phyloP scores from a whole-genome alignment of 1,140 invertebrate species.

The Nomia melanderi region DNA sequence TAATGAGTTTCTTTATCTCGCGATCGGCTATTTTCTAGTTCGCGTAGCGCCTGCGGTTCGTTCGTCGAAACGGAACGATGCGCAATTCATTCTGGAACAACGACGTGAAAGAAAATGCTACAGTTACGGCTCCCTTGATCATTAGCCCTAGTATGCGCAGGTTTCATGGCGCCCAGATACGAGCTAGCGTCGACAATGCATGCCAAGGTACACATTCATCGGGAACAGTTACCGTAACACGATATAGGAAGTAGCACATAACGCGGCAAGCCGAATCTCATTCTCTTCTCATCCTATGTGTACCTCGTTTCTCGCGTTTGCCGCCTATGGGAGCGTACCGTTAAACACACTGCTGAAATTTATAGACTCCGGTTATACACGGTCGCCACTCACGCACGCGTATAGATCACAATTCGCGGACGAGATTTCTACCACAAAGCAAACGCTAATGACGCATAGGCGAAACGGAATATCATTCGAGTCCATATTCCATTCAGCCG shows the following conservation, averaged over 20 bases:
- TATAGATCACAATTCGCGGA: not conserved
- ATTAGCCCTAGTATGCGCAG: not conserved
- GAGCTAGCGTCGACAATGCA: conserved; percentile 6
- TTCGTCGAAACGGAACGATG: not conserved
- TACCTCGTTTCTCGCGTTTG: conserved; percentile 13
- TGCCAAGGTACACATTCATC: conserved; percentile 30
- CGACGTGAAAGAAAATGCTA: not conserved
- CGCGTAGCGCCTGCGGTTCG: no score
- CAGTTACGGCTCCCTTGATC: conserved; percentile 3
- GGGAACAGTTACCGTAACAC: conserved; percentile 18
- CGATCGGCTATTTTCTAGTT: no score
- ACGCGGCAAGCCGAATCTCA: conserved; percentile 8
- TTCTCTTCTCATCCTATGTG: conserved; percentile 19
- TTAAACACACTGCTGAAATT: conserved; percentile 54
- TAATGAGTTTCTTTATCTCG: no score
- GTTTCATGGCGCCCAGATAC: conserved; percentile 7
- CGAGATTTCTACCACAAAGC: not conserved
- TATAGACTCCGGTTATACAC: not conserved
- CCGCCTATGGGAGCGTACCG: not conserved
- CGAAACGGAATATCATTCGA: not conserved
- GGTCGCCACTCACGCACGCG: no score
- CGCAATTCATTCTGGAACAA: not conserved
- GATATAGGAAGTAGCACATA: conserved; percentile 18
- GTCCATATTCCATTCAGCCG: not conserved
- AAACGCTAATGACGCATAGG: not conserved